Conservation (phyloP, 2,797 vertebrate species). For the Strix occidentalis region DNA sequence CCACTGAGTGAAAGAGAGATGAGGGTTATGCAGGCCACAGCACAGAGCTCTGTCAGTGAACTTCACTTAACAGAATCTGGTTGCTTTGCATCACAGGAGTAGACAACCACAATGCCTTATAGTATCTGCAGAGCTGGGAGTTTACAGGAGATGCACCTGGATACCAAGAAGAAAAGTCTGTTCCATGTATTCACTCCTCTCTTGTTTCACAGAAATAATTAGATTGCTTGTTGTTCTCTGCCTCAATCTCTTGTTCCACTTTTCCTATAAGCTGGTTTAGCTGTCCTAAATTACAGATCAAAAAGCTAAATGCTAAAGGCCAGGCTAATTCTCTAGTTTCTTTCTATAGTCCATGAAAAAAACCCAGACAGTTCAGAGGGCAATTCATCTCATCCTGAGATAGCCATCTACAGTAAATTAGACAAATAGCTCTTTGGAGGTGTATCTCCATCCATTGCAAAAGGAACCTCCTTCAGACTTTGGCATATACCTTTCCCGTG, state of each 20-base stretch:
- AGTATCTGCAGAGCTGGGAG: background rate
- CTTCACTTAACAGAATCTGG: background rate
- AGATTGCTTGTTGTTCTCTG: background rate
- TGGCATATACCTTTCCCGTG: background rate
- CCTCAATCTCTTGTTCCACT: background rate
- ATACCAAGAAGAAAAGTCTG: background rate
- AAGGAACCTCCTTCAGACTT: background rate
- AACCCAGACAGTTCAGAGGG: background rate
- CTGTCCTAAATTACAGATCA: conserved; percentile 11
- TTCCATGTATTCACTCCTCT: background rate
- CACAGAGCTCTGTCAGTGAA: background rate
- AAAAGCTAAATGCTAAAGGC: conserved; percentile 21
- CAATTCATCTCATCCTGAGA: conserved; percentile 9
- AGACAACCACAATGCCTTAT: background rate
- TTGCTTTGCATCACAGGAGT: background rate
- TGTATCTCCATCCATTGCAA: background rate
- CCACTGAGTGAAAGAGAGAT: background rate
- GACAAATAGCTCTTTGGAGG: conserved; percentile 16
- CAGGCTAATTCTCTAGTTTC: background rate
- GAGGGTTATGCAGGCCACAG: background rate
- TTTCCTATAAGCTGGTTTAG: background rate
- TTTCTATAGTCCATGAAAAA: background rate
- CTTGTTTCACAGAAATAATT: conserved; percentile 19
- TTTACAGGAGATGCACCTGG: background rate
- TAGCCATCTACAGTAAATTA: conserved; percentile 19